Base-by-base conservation (phyloP, 2,113 vertebrate genomes). In the Polypterus senegalus region DNA sequence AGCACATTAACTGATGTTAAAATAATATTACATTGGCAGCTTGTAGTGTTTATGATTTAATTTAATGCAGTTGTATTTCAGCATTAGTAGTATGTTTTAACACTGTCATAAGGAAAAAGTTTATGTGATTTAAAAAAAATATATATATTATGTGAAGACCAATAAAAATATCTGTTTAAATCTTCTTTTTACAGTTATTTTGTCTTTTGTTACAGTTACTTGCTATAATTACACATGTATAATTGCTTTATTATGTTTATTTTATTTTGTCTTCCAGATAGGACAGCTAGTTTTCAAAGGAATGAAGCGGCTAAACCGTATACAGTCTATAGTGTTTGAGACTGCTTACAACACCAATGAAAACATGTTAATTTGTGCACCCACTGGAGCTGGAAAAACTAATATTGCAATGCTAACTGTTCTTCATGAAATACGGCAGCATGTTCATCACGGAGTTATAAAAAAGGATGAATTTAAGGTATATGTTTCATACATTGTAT, bases 381-480 rank as follows among this genome's bases (percentile, higher is more conserved):
- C 96, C 11, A 99, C 95, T 2, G 96, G 96, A 46, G 96, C 95
- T 7, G 96, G 96, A 46, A 98, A 98, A 78, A 99, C 95, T 45
- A 99, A 98, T 74, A 97, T 99, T 69, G 95, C 96, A 56, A 98
- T 97, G 95, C 83, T 99, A 54, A 90, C 93, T 1, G 79, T 97
- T 60, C 83, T 99, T 4, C 94, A 93, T 69, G 95, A 97, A 85
- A 91, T 99, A 70, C 91, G 91, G 44, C 94, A 98, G 70, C 91
- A 98, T 68, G 74, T 97, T 70, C 91, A 95, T 66, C 89, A 94
- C 1, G 84, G 93, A 3, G 71, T 97, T 73, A 95, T 99, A 77
- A 92, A 86, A 83, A 98, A 93, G 77, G 93, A 97, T 76, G 91
- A 94, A 62, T 99, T 99, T 80, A 99, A 98, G 93, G 94, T 97